Conservation (phyloP, 2,113 vertebrate species). For the Ascaphus truei region DNA sequence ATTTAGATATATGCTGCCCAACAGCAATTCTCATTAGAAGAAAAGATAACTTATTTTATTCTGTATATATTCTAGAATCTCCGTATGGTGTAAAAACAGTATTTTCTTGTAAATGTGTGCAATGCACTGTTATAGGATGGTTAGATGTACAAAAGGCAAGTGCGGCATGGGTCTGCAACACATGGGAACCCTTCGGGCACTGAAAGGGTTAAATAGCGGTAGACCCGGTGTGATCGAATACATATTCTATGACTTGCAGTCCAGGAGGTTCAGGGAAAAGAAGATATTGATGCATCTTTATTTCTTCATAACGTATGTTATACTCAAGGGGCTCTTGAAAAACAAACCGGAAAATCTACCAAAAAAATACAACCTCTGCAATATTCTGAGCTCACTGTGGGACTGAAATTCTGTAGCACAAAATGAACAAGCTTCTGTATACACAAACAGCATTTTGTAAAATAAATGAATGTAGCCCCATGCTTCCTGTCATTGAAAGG, state of each 20-base stretch:
- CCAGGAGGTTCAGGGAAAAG: constrained; percentile 40
- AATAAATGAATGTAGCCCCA: constrained; percentile 60
- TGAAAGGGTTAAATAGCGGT: constrained; percentile 33
- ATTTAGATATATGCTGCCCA: constrained; percentile 75
- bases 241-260: constrained; percentile 30
- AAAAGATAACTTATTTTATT: constrained; percentile 98
- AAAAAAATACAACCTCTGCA: constrained; percentile 50
- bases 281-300: constrained; percentile 45
- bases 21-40: constrained; percentile 82
- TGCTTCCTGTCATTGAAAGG: constrained; percentile 59
- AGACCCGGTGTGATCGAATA: constrained; percentile 38
- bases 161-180: not conserved
- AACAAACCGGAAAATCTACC: constrained; percentile 41
- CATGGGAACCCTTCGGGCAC: no score
- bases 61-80: constrained; percentile 97
- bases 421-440: constrained; percentile 59
- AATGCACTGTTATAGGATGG: constrained; percentile 86
- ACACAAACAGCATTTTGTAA: constrained; percentile 59
- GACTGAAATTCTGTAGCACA: constrained; percentile 48
- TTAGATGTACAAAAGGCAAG: constrained; percentile 64
- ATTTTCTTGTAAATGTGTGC: constrained; percentile 95
- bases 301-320: constrained; percentile 47
- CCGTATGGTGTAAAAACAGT: constrained; percentile 92
- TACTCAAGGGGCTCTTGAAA: constrained; percentile 43
- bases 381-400: constrained; percentile 47